Evolutionary conservation across 2,113 vertebrate genomes (phyloP).

Genomic region (Planiliza haematocheilus): DNA sequence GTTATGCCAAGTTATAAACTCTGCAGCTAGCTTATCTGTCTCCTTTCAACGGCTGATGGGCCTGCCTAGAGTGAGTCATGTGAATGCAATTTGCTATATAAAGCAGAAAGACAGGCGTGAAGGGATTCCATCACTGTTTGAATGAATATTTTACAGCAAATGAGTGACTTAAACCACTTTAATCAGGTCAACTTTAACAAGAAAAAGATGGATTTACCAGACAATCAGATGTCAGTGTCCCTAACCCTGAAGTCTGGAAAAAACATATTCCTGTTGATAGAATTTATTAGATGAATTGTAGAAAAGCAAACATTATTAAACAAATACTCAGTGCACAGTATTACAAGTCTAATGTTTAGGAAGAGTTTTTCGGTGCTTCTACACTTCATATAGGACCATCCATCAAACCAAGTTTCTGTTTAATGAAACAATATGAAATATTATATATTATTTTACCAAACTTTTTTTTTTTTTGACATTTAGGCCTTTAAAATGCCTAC

Average conservation of each 20-base stretch:
- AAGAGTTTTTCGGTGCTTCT: too few species aligned
- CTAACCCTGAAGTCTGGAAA: not conserved
- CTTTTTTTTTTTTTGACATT: conserved; percentile 1
- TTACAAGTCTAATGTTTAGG: too few species aligned
- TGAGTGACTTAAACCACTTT: conserved; percentile 14
- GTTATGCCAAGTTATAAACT: conserved; percentile 40
- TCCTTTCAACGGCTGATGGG: conserved; percentile 20
- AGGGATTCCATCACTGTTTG: conserved; percentile 26
- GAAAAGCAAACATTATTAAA: too few species aligned
- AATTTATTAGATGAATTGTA: too few species aligned
- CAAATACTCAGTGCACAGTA: too few species aligned
- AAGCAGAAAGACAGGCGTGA: conserved; percentile 34
- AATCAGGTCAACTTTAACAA: conserved; percentile 8
- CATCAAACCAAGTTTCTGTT: too few species aligned
- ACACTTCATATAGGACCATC: too few species aligned
- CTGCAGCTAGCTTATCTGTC: conserved; percentile 36
- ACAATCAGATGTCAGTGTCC: not conserved
- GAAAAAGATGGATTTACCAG: not conserved
- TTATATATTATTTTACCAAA: too few species aligned
- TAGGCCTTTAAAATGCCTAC: not conserved
- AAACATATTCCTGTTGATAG: conserved; percentile 10
- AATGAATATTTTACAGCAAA: conserved; percentile 19
- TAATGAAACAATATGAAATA: too few species aligned
- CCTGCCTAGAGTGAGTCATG: conserved; percentile 53
- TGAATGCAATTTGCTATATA: conserved; percentile 49